Evolutionary conservation across 2,797 vertebrate genomes (phyloP), one percentile per base, ranked within the genome.

Genomic region (Smutsia temminckii): DNA sequence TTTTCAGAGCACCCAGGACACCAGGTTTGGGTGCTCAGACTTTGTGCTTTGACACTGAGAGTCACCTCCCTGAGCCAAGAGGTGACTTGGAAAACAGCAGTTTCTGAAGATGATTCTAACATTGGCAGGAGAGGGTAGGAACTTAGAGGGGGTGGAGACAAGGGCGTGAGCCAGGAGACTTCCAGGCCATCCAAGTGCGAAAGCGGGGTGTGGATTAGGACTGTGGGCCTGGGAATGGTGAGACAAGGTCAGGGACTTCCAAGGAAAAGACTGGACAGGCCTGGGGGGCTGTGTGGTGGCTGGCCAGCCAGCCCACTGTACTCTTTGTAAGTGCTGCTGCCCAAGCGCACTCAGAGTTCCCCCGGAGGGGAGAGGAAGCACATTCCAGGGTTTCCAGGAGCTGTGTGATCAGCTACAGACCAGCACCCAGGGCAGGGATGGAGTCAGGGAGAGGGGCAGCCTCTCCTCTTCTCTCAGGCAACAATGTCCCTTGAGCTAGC

Each of bases 361-460:
- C 3, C 0, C 40, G 75, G 79, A 77, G n/a, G 46, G 85, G 85
- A 85, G 75, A 97, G 97, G 97, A 97, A 97, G 79, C 79, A 72
- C 63, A 80, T 83, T 96, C 57, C 75, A 93, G 83, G 63, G 96
- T 94, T 97, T 96, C 96, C 97, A 97, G 97, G 96, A 95, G 97
- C 96, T 97, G 93, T 96, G 80, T 40, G 21, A 51, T 61, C 53
- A 74, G 84, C 79, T 23, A 8, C 49, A 92, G 84, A 78, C 84
- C 86, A 93, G 96, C 95, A 97, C 95, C 85, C 72, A 89, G 91
- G 77, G 94, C 57, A 68, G 66, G 72, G 90, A 69, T 93, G 87
- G 88, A 78, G 92, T 93, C 85, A 66, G 57, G 66, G 85, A 94
- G 92, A 88, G 20, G 18, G 83, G 89, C 14, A 72, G 85, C 53